phyloP scores from a whole-genome alignment of 2,113 vertebrate genomes.

The Perca flavescens region DNA sequence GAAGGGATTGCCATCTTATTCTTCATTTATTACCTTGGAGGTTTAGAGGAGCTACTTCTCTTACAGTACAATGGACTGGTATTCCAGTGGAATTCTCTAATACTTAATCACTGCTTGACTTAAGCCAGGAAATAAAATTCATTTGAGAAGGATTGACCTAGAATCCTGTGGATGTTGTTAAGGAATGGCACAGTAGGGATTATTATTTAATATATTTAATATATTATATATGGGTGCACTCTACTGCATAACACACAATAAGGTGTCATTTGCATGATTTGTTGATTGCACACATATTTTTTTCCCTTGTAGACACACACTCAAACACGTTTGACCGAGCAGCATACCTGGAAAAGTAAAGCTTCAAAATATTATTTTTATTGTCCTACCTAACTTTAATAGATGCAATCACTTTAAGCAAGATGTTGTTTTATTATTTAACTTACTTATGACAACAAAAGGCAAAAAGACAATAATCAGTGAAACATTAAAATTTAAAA shows the following conservation, averaged over 20 bases:
- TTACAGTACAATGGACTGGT: conserved; percentile 13
- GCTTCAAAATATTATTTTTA: background rate
- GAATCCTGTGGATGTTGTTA: conserved; percentile 58
- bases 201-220: conserved; percentile 48
- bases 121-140: conserved; percentile 66
- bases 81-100: conserved; percentile 43
- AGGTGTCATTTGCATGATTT: background rate
- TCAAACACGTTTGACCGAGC: background rate
- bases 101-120: conserved; percentile 66
- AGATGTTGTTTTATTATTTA: background rate
- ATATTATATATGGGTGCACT: conserved; percentile 7
- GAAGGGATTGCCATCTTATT: conserved; percentile 42
- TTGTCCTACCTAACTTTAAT: background rate
- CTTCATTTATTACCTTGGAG: conserved; percentile 56
- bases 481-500: background rate
- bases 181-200: conserved; percentile 43
- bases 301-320: background rate
- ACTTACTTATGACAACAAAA: background rate
- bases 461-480: background rate
- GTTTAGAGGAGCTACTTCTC: conserved; percentile 34
- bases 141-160: conserved; percentile 65
- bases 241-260: background rate
- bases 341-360: conserved; percentile 1
- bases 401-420: background rate
- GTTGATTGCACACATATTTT: conserved; percentile 12